These are phyloP conservation scores for Amblyornis subalaris DNA, from an alignment of 2,113 vertebrate genomes.

Conservation along the genomic window DNA sequence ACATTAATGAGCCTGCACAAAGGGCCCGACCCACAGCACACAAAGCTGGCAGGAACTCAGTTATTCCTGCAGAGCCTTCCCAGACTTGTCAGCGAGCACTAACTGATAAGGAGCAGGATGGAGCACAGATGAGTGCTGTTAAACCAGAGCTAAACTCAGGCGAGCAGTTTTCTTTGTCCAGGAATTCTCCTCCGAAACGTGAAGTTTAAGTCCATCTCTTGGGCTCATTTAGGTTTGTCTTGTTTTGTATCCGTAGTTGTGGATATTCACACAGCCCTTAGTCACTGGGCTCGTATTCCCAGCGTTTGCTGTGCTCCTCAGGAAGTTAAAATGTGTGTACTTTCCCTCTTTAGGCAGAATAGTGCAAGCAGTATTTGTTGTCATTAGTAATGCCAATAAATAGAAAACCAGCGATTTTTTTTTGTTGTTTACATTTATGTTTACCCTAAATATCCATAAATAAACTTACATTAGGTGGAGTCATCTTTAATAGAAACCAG, in stretches of 20 bases:
- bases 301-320: neutral
- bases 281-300: neutral
- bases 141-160: neutral
- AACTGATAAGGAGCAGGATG: neutral
- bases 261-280: neutral
- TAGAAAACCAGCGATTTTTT: fast-evolving
- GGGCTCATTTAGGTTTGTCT: neutral
- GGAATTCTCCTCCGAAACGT: neutral
- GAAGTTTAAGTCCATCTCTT: neutral
- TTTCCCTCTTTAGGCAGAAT: neutral
- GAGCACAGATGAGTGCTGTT: neutral
- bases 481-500: neutral
- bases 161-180: neutral
- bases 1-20: neutral
- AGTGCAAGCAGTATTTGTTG: neutral
- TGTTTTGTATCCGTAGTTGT: neutral
- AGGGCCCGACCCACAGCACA: neutral
- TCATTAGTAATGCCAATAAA: neutral
- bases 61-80: neutral
- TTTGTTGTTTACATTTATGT: neutral
- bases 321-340: neutral
- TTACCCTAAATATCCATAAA: neutral
- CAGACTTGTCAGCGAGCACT: neutral
- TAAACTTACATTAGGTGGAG: neutral
- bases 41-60: slow-evolving; percentile 5